These are phyloP conservation scores for Bilobella aurantiaca DNA, from an alignment of 1,140 invertebrate species.

Conservation along the genomic window DNA sequence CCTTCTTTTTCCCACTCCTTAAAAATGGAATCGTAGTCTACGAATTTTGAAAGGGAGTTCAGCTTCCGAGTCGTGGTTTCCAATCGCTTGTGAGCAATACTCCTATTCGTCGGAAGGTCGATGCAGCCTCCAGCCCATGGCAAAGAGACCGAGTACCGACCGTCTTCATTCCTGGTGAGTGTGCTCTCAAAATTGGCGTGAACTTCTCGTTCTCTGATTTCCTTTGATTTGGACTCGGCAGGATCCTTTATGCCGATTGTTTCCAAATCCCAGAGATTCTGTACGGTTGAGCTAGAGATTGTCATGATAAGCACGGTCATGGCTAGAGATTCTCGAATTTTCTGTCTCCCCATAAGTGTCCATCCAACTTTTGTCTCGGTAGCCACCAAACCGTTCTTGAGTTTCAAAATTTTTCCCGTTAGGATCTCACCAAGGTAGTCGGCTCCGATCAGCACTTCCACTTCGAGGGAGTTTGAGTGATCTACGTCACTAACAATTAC, in stretches of 20 bases:
- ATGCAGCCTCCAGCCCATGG: slow-evolving; percentile 36
- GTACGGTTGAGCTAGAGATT: slow-evolving; percentile 21
- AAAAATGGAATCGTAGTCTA: slow-evolving; percentile 19
- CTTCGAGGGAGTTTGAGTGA: background rate
- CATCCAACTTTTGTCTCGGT: slow-evolving; percentile 8
- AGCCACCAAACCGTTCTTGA: background rate
- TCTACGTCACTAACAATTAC: background rate
- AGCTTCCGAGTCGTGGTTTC: slow-evolving; percentile 17
- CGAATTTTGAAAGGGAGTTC: background rate
- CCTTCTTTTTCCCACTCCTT: slow-evolving; percentile 27
- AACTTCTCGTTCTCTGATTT: slow-evolving; percentile 32
- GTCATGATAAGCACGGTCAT: slow-evolving; percentile 31
- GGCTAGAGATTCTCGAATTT: background rate
- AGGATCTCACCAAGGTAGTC: background rate
- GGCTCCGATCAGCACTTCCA: slow-evolving; percentile 9
- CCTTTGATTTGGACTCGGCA: slow-evolving; percentile 29
- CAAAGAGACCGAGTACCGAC: slow-evolving; percentile 36
- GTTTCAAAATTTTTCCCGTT: background rate
- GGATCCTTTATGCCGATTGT: slow-evolving; percentile 39
- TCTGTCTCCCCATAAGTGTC: slow-evolving; percentile 6
- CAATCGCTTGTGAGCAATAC: slow-evolving; percentile 24
- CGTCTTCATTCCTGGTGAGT: slow-evolving; percentile 31
- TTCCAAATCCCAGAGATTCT: slow-evolving; percentile 39
- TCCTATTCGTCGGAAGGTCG: slow-evolving; percentile 31
- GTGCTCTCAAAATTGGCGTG: slow-evolving; percentile 36